These are phyloP conservation scores for Zaprionus africanus DNA, from an alignment of 1,140 invertebrate genomes.

Conservation along the genomic window DNA sequence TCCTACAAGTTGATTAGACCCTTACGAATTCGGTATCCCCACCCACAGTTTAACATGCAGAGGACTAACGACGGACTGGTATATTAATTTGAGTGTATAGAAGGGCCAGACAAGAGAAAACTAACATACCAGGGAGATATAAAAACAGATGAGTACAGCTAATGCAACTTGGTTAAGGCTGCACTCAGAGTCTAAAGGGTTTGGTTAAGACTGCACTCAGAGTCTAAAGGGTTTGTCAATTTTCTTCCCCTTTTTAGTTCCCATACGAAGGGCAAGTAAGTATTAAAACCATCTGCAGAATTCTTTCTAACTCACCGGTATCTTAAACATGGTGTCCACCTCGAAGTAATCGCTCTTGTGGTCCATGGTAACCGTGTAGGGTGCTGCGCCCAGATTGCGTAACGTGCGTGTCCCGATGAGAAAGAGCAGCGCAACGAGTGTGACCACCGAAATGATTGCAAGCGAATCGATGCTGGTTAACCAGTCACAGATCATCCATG, in stretches of 20 bases:
- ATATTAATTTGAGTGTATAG: no score
- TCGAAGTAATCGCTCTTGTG: conserved; percentile 91
- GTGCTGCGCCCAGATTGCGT: conserved; percentile 92
- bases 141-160: no score
- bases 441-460: conserved; percentile 86
- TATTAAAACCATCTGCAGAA: not conserved
- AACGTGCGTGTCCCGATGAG: conserved; percentile 88
- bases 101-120: no score
- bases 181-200: no score
- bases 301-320: conserved; percentile 86
- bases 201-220: no score
- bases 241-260: not conserved
- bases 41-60: not conserved
- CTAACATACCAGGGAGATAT: no score
- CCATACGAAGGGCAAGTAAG: not conserved
- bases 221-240: not conserved
- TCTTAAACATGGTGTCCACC: conserved; percentile 92
- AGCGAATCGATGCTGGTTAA: conserved; percentile 87
- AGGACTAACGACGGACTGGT: no score
- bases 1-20: not conserved
- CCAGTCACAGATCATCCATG: conserved; percentile 90
- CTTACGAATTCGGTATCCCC: not conserved
- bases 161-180: no score
- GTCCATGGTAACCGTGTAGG: conserved; percentile 91
- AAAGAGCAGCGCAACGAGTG: conserved; percentile 87